Conservation (phyloP, 2,797 vertebrate genomes). For the Choloepus didactylus region DNA sequence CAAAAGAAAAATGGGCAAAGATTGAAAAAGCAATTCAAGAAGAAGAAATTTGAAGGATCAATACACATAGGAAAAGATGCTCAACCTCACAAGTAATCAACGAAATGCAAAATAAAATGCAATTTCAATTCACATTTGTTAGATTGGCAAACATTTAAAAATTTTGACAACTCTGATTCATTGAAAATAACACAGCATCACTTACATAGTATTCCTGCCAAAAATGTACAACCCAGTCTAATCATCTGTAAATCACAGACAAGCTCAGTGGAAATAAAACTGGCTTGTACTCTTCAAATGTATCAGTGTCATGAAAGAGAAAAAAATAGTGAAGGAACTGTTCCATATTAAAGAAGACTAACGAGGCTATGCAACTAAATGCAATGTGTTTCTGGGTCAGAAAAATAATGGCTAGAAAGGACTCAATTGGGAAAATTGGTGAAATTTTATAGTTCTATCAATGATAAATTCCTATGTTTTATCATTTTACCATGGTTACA, state of each 20-base stretch:
- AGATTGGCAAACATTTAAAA: neutral
- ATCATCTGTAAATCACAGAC: neutral
- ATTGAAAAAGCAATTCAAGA: neutral
- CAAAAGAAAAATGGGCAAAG: neutral
- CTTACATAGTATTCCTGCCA: neutral
- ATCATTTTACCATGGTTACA: neutral
- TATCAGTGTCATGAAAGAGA: neutral
- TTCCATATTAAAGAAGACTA: neutral
- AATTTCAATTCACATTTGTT: neutral
- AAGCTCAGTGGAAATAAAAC: neutral
- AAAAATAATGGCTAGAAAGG: neutral
- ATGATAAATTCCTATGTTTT: neutral
- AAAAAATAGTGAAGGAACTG: neutral
- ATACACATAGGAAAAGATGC: neutral
- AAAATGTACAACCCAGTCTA: neutral
- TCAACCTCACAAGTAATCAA: neutral
- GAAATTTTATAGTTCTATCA: neutral
- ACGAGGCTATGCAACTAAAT: neutral
- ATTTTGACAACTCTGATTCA: neutral
- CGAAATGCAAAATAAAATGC: neutral
- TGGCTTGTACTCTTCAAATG: neutral
- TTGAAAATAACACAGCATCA: neutral
- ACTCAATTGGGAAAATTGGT: neutral
- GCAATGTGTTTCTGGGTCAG: neutral
- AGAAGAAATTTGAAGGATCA: neutral